A percentile compares a stretch with the other conserved stretches of the same genome.
Conservation (phyloP, 92 coral and sea anemone genomes). For the Epizoanthus stellaris region DNA sequence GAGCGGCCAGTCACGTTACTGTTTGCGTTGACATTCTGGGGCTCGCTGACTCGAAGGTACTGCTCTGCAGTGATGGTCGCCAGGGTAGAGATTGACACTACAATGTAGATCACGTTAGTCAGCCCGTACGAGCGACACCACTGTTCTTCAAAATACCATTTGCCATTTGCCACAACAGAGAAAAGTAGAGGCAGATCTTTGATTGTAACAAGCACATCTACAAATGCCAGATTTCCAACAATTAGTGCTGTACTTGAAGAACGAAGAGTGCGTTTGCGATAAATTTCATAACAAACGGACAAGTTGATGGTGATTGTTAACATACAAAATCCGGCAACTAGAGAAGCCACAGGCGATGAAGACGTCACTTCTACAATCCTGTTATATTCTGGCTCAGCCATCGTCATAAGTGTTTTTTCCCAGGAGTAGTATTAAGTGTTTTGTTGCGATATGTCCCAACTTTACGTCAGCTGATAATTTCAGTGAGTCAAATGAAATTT, state of each 20-base stretch:
- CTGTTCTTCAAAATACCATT: conserved; percentile 97
- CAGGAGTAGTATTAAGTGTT: neutral
- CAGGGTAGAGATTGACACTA: conserved; percentile 94
- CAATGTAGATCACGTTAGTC: conserved; percentile 95
- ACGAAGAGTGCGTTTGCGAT: conserved; percentile 91
- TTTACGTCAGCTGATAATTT: neutral
- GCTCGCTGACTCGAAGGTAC: conserved; percentile 67
- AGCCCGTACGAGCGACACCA: conserved; percentile 98
- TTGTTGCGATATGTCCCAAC: neutral
- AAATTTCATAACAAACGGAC: conserved; percentile 87
- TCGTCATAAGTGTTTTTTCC: neutral
- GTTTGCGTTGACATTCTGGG: conserved; percentile 37
- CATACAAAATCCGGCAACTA: conserved; percentile 82
- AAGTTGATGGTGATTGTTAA: conserved; percentile 84
- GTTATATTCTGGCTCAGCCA: conserved; percentile 23
- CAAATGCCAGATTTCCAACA: conserved; percentile 96
- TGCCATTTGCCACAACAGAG: conserved; percentile 81
- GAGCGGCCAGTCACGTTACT: conserved; percentile 58
- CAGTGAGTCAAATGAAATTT: neutral
- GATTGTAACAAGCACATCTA: conserved; percentile 92
- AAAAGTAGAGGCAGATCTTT: conserved; percentile 91
- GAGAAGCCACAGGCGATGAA: conserved; percentile 79
- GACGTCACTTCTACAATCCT: conserved; percentile 80
- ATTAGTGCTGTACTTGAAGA: conserved; percentile 92
- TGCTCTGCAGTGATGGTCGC: conserved; percentile 96